Base-by-base conservation (phyloP, 2,113 vertebrate species). In the Raja brachyura region DNA sequence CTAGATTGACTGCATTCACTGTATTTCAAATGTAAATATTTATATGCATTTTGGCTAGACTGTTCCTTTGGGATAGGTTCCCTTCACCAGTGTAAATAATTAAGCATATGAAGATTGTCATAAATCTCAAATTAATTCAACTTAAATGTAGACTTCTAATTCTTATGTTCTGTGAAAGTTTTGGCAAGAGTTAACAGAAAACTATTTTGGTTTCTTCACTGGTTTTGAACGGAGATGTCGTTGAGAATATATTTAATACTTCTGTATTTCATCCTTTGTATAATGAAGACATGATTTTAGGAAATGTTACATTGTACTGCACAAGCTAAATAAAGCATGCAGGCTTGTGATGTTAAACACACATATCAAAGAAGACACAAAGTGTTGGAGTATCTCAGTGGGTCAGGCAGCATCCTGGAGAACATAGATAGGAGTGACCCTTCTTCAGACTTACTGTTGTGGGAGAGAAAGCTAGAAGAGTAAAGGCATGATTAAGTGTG, bases 21-120 rank as follows among this genome's bases (percentile, higher is more conserved):
- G 22, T 13, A 61, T 86, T 86, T 92, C 14, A 73, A 92, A 39
- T 54, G 48, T 92, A 73, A 92, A 92, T 74, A 90, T 90, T 90
- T 11, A 74, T 92, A 92, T 54, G 5, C 73, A 73, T 33, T 54
- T 70, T 3, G 90, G 39, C 66, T 11, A 92, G 90, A 74, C 90
- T 54, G 66, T 74, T 6, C 86, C 68, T 90, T 70, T 70, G 61
- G 28, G 61, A 33, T 90, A 7, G 5, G 13, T 4, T n/a, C 61
- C 61, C 48, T 70, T 92, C 20, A 92, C 88, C 88, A 68, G 33
- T 73, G 66, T 92, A 68, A 90, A 39, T 48, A 73, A 39, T 90
- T 66, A 70, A 90, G 66, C 39, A 13, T 18, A 48, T 54, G 39
- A 70, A 73, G 90, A 92, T 54, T 54, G 90, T 22, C 11, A 39